Evolutionary conservation across 2,797 vertebrate species (phyloP), one percentile per base, ranked within the genome.

Genomic region (Fringilla coelebs): DNA sequence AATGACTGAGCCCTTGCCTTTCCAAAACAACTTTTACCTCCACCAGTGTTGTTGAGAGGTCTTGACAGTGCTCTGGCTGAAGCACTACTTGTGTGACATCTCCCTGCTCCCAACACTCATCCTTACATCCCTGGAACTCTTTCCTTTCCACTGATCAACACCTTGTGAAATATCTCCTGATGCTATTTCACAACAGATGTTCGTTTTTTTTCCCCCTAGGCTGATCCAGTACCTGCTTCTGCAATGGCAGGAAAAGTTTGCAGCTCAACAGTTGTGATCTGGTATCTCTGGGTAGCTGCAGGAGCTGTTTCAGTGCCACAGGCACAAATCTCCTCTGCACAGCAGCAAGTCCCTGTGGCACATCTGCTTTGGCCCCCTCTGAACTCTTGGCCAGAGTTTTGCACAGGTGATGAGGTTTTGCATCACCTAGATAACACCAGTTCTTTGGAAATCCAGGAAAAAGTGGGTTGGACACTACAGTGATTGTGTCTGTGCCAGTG

Each of bases 81-180:
- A 57, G 24, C 6, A 40, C 2, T 5, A 1, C 4, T 63, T 0
- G 1, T 48, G 12, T 62, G 77, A 49, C n/a, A 14, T 18, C 17
- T 82, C 32, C 32, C 19, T 73, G 22, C 43, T 89, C 57, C 48
- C 25, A 54, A 8, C 15, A 13, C 10, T 8, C 6, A 3, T 3
- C 1, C n/a, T 54, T 48, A 12, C 8, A 11, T 76, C 31, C 29
- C 19, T 74, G 66, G 48, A 80, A 52, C 29, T 76, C 10, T 41
- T 87, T 52, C 29, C 26, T 41, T 88, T 58, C 57, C 28, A 8
- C 22, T 67, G 26, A 34, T 10, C 41, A 34, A 55, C 10, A 12
- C 12, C 10, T 9, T n/a, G 24, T 67, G 71, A 67, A 83, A 66
- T 45, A 17, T 2, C 19, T 60, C 71, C 58, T 73, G 54, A 40